A percentile compares a stretch with the other conserved stretches of the same genome.
Evolutionary conservation across 1,140 invertebrate genomes (phyloP).

Genomic region (Ceratina australensis): DNA sequence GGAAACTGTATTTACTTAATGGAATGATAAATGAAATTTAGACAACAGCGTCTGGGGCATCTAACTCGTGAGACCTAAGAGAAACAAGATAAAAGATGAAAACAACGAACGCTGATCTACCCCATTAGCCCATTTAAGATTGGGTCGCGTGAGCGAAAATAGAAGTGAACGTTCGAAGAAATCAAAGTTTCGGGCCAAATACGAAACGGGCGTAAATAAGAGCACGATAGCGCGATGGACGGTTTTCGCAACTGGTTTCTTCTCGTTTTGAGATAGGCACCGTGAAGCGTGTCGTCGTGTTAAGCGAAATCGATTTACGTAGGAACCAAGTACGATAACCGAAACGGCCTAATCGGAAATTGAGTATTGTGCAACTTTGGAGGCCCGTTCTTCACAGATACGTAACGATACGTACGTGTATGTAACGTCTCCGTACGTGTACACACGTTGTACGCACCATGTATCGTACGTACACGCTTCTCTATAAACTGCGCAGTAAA

Average conservation of each 20-base stretch:
- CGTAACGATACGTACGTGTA: not conserved
- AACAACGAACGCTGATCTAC: constrained; percentile 14
- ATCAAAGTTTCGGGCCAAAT: constrained; percentile 13
- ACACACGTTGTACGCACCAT: no score
- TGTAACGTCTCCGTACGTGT: no score
- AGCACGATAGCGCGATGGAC: not conserved
- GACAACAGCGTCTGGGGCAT: not conserved
- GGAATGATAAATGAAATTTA: not conserved
- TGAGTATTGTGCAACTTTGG: constrained; percentile 29
- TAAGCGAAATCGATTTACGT: not conserved
- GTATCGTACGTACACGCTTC: not conserved
- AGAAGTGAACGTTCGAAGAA: not conserved
- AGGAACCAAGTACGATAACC: not conserved
- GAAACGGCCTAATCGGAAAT: constrained; percentile 1
- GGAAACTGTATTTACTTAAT: no score
- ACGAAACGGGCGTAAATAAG: not conserved
- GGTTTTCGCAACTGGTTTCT: constrained; percentile 5
- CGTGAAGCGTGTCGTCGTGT: not conserved
- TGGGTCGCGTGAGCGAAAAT: not conserved
- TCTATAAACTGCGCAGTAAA: constrained; percentile 24
- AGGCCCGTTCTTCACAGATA: constrained; percentile 24
- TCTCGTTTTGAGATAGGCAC: not conserved
- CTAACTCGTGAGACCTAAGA: not conserved
- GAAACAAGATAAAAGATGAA: not conserved
- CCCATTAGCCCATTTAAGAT: not conserved